phyloP scores from a whole-genome alignment of 2,888 invertebrate genomes.

The Pegoplata infirma region DNA sequence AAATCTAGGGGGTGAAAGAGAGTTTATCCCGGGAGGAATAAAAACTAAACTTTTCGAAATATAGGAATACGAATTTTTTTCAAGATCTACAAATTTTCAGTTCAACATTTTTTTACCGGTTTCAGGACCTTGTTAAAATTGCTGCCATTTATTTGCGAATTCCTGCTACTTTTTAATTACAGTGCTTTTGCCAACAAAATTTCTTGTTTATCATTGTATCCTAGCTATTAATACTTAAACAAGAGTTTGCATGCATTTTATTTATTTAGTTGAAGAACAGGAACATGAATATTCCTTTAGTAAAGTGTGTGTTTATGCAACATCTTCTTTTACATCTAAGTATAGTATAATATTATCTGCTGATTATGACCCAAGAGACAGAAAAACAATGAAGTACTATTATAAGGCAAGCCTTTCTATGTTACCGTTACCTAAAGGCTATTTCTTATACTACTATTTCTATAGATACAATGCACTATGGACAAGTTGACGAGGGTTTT shows the following conservation, averaged over 20 bases:
- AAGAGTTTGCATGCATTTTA: not conserved
- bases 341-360: not conserved
- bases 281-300: not conserved
- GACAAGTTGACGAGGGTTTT: too few species aligned
- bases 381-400: not conserved
- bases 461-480: not conserved
- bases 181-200: too few species aligned
- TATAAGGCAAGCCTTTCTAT: not conserved
- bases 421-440: slow-evolving; percentile 14
- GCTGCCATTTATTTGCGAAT: too few species aligned
- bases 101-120: too few species aligned
- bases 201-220: not conserved
- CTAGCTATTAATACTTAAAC: not conserved
- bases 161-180: too few species aligned
- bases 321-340: not conserved
- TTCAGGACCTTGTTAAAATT: too few species aligned
- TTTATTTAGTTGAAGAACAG: not conserved
- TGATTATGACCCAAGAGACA: slow-evolving; percentile 25
- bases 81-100: too few species aligned
- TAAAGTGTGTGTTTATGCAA: not conserved
- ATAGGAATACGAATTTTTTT: too few species aligned
- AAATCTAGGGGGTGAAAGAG: too few species aligned
- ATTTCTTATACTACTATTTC: not conserved
- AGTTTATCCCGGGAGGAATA: too few species aligned
- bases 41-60: too few species aligned